These are phyloP conservation scores for Phortica variegata DNA, from an alignment of 1,140 invertebrate genomes.

Conservation along the genomic window DNA sequence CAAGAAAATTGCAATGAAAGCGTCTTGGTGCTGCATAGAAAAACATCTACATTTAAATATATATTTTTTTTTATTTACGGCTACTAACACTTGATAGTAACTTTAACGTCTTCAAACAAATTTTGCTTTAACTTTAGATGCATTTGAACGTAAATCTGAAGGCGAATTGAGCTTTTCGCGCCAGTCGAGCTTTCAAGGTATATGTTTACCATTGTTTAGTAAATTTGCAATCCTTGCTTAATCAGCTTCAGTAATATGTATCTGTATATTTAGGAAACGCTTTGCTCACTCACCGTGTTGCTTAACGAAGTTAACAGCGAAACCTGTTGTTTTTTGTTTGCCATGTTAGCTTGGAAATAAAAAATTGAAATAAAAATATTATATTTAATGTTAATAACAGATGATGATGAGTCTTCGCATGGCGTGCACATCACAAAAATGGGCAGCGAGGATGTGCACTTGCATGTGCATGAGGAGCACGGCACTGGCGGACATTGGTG, in stretches of 20 bases:
- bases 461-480: conserved; percentile 74
- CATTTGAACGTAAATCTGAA: conserved; percentile 52
- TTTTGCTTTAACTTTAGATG: too few relatives aligned
- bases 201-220: background rate
- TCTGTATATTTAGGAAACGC: too few relatives aligned
- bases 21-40: too few relatives aligned
- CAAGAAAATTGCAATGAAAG: too few relatives aligned
- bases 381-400: conserved; percentile 12
- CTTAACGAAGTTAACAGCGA: too few relatives aligned
- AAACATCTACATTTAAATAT: too few relatives aligned
- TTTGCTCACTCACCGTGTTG: too few relatives aligned
- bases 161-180: conserved; percentile 46
- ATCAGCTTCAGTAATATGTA: too few relatives aligned
- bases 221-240: background rate
- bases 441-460: conserved; percentile 61
- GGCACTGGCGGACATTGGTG: conserved; percentile 77
- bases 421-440: conserved; percentile 56
- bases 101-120: too few relatives aligned
- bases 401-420: conserved; percentile 54
- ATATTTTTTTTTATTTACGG: too few relatives aligned
- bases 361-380: background rate
- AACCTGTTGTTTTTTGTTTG: background rate
- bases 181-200: conserved; percentile 55
- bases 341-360: background rate
- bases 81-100: too few relatives aligned